Evolutionary conservation across 2,888 invertebrate genomes (phyloP).

Genomic region (Spialia ferax): DNA sequence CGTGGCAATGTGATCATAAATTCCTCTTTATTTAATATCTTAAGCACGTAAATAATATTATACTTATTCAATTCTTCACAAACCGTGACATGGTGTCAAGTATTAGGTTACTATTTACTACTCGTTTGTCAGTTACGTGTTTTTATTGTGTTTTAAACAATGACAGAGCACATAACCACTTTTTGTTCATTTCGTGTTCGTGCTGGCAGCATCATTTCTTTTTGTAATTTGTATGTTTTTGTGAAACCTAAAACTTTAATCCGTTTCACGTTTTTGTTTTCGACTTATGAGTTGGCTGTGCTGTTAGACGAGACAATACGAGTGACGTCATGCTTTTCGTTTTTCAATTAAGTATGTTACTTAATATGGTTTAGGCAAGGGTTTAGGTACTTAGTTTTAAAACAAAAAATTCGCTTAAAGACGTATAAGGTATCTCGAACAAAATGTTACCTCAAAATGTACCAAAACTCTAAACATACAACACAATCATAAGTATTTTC

Average conservation of each 20-base stretch:
- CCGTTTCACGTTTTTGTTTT: conserved; percentile 4
- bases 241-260: neutral
- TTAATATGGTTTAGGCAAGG: too few species aligned
- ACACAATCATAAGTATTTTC: neutral
- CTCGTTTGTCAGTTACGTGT: conserved; percentile 3
- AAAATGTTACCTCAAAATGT: too few species aligned
- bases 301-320: neutral
- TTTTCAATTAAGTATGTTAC: too few species aligned
- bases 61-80: conserved; percentile 43
- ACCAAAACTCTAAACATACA: too few species aligned
- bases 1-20: neutral
- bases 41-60: conserved; percentile 44
- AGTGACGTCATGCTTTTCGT: conserved; percentile 2
- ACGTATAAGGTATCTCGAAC: too few species aligned
- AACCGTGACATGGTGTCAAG: conserved; percentile 53
- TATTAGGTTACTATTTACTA: conserved; percentile 45
- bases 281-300: neutral
- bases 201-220: conserved; percentile 27
- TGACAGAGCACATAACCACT: conserved; percentile 25
- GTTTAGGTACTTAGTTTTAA: too few species aligned
- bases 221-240: conserved; percentile 25
- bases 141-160: conserved; percentile 35
- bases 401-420: too few species aligned
- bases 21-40: neutral
- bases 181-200: conserved; percentile 26